Evolutionary conservation across 1,140 invertebrate species (phyloP).

Genomic region (Tetraneura akinire): DNA sequence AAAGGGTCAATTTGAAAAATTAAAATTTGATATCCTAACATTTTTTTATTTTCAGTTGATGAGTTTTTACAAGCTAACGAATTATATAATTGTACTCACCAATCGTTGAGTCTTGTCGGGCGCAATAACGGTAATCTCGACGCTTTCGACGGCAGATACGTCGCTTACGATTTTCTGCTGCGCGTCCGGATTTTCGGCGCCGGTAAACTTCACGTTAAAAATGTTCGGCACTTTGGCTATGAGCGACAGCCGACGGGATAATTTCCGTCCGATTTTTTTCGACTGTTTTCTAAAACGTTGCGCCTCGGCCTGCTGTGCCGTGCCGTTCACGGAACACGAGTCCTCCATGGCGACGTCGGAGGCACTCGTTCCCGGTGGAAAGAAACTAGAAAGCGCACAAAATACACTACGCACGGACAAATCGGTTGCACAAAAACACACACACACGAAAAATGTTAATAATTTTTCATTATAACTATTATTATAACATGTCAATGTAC

Average conservation of each 20-base stretch:
- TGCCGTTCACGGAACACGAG: conserved; percentile 24
- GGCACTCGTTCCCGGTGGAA: conserved; percentile 21
- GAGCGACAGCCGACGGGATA: conserved; percentile 62
- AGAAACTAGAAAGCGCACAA: neutral
- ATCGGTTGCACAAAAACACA: neutral
- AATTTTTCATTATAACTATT: no score
- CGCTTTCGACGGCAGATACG: conserved; percentile 53
- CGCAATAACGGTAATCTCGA: conserved; percentile 62
- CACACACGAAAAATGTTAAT: neutral
- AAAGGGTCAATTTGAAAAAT: no score
- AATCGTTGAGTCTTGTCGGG: conserved; percentile 63
- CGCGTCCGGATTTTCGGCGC: neutral
- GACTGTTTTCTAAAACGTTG: conserved; percentile 54
- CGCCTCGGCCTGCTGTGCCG: conserved; percentile 51
- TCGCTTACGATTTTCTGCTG: conserved; percentile 56
- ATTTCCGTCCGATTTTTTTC: conserved; percentile 60
- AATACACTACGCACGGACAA: neutral
- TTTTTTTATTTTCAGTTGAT: no score
- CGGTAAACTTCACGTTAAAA: conserved; percentile 55
- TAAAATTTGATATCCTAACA: no score
- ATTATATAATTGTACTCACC: conserved; percentile 61
- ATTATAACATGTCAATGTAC: no score
- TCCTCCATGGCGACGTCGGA: conserved; percentile 25
- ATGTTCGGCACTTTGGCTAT: conserved; percentile 62
- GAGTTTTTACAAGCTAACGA: no score